Evolutionary conservation across 2,888 invertebrate genomes (phyloP).

Genomic region (Ceramica pisi): DNA sequence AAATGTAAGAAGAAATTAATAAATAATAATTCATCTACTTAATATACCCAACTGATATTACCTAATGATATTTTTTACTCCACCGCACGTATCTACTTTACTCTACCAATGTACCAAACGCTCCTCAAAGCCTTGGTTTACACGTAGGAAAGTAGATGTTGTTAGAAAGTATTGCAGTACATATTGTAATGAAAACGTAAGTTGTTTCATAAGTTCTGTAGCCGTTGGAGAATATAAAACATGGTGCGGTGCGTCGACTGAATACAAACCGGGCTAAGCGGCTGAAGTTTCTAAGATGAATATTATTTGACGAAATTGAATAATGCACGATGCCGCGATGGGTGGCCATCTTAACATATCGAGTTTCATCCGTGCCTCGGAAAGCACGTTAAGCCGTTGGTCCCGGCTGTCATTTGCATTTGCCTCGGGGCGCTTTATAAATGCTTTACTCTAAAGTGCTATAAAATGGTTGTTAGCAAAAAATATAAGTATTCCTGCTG

Average conservation of each 20-base stretch:
- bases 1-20: too few species aligned
- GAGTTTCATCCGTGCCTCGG: too few species aligned
- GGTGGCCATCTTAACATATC: too few species aligned
- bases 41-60: too few species aligned
- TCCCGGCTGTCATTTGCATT: too few species aligned
- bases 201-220: constrained; percentile 20
- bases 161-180: constrained; percentile 25
- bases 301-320: background rate
- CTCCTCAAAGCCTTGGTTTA: background rate
- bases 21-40: too few species aligned
- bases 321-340: too few species aligned
- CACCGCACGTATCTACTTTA: background rate
- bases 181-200: constrained; percentile 49
- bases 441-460: background rate
- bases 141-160: background rate
- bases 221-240: constrained; percentile 32
- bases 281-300: background rate
- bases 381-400: too few species aligned
- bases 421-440: background rate
- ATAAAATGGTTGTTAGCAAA: background rate
- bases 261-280: background rate
- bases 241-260: constrained; percentile 2
- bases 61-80: too few species aligned
- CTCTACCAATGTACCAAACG: constrained; percentile 8
- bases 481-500: constrained; percentile 21